Conservation (phyloP, 2,797 vertebrate species). For the Anas bahamensis region DNA sequence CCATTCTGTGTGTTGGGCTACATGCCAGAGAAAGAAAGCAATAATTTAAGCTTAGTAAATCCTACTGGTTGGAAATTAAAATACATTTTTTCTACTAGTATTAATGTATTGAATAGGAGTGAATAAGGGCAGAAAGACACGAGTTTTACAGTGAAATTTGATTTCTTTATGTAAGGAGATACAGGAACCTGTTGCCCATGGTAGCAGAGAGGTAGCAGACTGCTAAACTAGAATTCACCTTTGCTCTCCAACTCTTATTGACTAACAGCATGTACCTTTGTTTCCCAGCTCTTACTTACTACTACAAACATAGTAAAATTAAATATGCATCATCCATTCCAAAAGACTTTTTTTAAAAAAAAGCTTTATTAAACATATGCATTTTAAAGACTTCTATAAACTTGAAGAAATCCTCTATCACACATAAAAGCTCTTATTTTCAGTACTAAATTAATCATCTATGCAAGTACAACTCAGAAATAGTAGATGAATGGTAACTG, state of each 20-base stretch:
- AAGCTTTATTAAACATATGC: conserved; percentile 47
- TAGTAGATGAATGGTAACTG: neutral
- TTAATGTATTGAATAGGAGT: neutral
- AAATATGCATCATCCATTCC: neutral
- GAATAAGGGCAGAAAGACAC: neutral
- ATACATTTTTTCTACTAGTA: neutral
- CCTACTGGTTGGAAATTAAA: neutral
- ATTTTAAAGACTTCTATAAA: neutral
- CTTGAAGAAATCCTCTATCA: neutral
- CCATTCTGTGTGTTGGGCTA: neutral
- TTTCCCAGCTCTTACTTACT: neutral
- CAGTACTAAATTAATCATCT: neutral
- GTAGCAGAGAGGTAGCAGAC: neutral
- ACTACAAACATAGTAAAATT: neutral
- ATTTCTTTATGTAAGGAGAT: neutral
- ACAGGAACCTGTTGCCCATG: neutral
- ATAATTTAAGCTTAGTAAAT: neutral
- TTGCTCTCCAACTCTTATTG: neutral
- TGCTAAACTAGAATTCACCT: neutral
- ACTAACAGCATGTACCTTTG: neutral
- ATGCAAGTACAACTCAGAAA: neutral
- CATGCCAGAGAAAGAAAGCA: neutral
- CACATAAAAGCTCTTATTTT: neutral
- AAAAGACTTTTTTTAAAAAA: neutral
- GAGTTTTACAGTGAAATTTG: neutral